Conservation (phyloP, 2,113 vertebrate genomes). For the Amblyopsis rosae region DNA sequence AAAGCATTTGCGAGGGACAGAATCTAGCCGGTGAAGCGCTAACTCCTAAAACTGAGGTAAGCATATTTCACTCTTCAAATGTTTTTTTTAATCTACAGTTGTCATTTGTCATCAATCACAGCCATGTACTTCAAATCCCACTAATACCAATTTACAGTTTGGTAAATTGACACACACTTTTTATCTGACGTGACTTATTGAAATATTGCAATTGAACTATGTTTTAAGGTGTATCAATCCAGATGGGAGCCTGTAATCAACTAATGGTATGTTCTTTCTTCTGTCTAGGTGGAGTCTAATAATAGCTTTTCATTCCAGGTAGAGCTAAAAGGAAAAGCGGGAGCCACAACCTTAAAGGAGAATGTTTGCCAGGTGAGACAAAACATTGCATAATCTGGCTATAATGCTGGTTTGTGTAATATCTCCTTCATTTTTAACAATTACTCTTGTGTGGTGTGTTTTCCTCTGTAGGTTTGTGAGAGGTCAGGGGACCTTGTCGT, state of each 20-base stretch:
- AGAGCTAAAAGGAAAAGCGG: constrained; percentile 84
- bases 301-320: constrained; percentile 73
- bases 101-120: background rate
- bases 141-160: too few species aligned
- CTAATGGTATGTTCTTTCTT: background rate
- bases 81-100: background rate
- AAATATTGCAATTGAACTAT: too few species aligned
- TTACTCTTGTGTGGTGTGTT: constrained; percentile 11
- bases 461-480: constrained; percentile 87
- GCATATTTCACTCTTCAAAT: background rate
- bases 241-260: background rate
- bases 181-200: background rate
- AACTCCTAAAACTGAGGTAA: constrained; percentile 66
- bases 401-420: background rate
- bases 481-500: constrained; percentile 90
- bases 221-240: background rate
- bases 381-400: background rate
- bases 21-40: constrained; percentile 51
- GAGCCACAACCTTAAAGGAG: constrained; percentile 90
- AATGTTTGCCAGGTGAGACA: constrained; percentile 93
- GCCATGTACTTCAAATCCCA: too few species aligned
- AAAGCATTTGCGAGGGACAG: constrained; percentile 46
- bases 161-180: too few species aligned
- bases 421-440: background rate
- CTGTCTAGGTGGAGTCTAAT: constrained; percentile 50